Base-by-base conservation (phyloP, 2,888 invertebrate genomes). In the Phengaris arion region DNA sequence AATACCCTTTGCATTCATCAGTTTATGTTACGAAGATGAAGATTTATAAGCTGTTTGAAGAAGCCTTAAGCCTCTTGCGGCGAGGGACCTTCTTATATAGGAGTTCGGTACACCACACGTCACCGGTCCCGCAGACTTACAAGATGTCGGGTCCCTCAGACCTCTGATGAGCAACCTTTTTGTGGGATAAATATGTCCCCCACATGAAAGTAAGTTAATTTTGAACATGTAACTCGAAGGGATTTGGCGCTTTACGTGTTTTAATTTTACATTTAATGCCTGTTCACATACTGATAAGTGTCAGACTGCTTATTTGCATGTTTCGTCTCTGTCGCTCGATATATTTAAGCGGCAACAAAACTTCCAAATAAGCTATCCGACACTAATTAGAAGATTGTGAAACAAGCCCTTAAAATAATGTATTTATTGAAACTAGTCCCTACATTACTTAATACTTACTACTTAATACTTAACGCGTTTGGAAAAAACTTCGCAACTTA, bases 21-120 rank as follows among this genome's bases (percentile, higher is more conserved):
- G 8, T 52, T 8, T 52, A 8, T 52, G 52, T 52, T 52, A 13
- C 35, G 64, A 64, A 64, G 64, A 12, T 64, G 13, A 64, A 64
- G 6, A 12, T 64, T 64, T 64, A 35, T 64, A 45, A 64, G 35
- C 64, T 64, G 64, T 64, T 45, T 64, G 64, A 64, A 64, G 64
- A 64, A 12, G 35, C 8, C 6, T 7, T 64, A 64, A 64, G 35
- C 64, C 9, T 12, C 35, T 64, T 64, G 35, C 35, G 64, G 64
- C 2, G 12, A 35, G 59, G 35, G 35, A 35, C 35, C 64, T 35
- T 64, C 64, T 64, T 45, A 64, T 10, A 35, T 15, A 35, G 64
- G 64, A 45, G 64, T 12, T 55, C 6, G 13, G 35, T 64, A 35
- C 64, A 64, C 64, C 64, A 64, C 64, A 64, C 10, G 22, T 35